Base-by-base conservation (phyloP, 2,113 vertebrate genomes). In the Centropus unirufus region DNA sequence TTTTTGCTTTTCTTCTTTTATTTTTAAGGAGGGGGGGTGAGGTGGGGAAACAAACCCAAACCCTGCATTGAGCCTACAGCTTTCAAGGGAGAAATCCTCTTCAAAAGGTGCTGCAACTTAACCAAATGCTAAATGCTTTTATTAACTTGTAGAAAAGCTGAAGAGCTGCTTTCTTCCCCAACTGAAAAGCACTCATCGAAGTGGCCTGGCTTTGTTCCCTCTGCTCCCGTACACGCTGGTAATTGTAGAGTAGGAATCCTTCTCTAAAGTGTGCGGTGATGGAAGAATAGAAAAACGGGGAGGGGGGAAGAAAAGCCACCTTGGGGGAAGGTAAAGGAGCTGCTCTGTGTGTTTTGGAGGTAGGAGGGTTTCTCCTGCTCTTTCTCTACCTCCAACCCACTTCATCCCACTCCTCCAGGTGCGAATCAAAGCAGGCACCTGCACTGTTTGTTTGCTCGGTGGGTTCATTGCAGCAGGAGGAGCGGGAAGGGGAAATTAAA, bases 41-140 rank as follows among this genome's bases (percentile, higher is more conserved):
- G 7, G 11, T 58, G 40, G 6, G 8, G 54, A 27, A 64, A 51
- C 12, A 27, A 57, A 30, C 8, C 11, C 62, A 68, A 90, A 40
- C 15, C 42, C 13, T 39, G 3, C 79, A 68, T 18, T 64, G 70
- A 89, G 58, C 73, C 92, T 34, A 9, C 59, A 30, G 67, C 70
- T 96, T 80, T 70, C 23, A 74, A 85, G 87, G 92, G 55, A 49
- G 61, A 96, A 96, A 94, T 70, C 91, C 87, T 95, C 87, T 87
- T 92, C 40, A 22, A 76, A 84, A 87, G 61, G 70, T 79, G 83
- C 67, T 4, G 3, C 76, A 68, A 81, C 68, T 83, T 76, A 83
- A 86, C 34, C 26, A 46, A 81, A 39, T 0, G 55, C 64, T 42
- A 40, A 92, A 88, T 19, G 85, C 90, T 86, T 93, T 95, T 49